Conservation (phyloP, 2,797 vertebrate species). For the Knipowitschia caucasica region DNA sequence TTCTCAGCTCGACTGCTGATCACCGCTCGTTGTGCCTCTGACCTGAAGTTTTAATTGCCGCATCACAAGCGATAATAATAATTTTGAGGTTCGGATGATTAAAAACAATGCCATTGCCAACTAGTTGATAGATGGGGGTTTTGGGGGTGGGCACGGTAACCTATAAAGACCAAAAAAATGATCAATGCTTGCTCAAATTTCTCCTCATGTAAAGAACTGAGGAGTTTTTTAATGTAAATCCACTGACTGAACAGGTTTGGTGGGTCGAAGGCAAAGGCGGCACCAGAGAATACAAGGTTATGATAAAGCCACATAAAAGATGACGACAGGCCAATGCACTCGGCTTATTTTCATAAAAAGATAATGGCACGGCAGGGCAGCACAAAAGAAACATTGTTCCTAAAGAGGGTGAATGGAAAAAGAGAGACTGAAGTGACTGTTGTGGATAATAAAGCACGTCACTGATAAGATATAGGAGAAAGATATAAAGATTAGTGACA, state of each 20-base stretch:
- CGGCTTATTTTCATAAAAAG: slow-evolving; percentile 66
- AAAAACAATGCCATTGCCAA: slow-evolving; percentile 86
- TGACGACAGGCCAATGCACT: slow-evolving; percentile 50
- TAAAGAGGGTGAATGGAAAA: slow-evolving; percentile 51
- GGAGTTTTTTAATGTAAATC: slow-evolving; percentile 56
- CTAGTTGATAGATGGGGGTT: slow-evolving; percentile 75
- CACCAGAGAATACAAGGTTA: slow-evolving; percentile 24
- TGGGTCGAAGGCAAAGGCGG: slow-evolving; percentile 32
- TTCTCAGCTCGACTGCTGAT: slow-evolving; percentile 86
- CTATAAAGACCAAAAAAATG: slow-evolving; percentile 38
- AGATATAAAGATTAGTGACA: slow-evolving; percentile 47
- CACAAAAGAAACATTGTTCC: slow-evolving; percentile 64
- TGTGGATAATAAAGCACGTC: slow-evolving; percentile 53
- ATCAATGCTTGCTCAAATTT: slow-evolving; percentile 56
- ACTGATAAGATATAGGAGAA: slow-evolving; percentile 43
- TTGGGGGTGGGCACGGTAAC: slow-evolving; percentile 49
- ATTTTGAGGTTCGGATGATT: slow-evolving; percentile 88
- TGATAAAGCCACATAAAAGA: slow-evolving; percentile 60
- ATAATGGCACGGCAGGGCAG: slow-evolving; percentile 51
- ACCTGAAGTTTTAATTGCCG: slow-evolving; percentile 88
- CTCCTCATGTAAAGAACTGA: slow-evolving; percentile 55
- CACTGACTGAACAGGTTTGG: slow-evolving; percentile 59
- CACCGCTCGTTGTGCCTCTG: slow-evolving; percentile 85
- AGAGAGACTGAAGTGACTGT: slow-evolving; percentile 45
- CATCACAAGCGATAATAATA: slow-evolving; percentile 87